Evolutionary conservation across 2,888 invertebrate genomes (phyloP).

Genomic region (Macaria notata): DNA sequence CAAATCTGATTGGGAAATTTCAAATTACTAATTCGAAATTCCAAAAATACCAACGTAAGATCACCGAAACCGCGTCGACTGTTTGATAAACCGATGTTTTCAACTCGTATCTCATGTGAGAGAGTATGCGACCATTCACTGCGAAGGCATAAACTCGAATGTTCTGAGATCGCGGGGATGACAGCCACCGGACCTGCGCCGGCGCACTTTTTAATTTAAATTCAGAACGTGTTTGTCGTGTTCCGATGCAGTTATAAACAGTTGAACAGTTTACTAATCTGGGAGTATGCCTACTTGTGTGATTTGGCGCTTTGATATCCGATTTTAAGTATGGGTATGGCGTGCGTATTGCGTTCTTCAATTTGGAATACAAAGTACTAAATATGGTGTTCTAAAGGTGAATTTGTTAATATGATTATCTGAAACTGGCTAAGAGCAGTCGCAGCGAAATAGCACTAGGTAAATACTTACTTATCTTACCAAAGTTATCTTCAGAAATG

Average conservation of each 20-base stretch:
- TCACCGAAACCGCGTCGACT: conserved; percentile 12
- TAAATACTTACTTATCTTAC: no score
- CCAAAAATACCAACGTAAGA: conserved; percentile 40
- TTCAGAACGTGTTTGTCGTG: conserved; percentile 52
- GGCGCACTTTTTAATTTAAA: conserved; percentile 60
- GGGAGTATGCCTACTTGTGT: no score
- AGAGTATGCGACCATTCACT: conserved; percentile 61
- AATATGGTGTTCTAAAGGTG: no score
- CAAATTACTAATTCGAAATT: conserved; percentile 33
- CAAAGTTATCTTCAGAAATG: no score
- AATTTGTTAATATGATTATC: no score
- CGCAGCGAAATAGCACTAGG: no score
- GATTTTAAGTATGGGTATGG: no score
- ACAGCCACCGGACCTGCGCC: conserved; percentile 38
- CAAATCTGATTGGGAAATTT: conserved; percentile 53
- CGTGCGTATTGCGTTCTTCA: no score
- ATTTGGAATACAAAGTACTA: no score
- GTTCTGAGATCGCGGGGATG: conserved; percentile 56
- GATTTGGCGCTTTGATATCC: no score
- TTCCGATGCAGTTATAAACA: conserved; percentile 36
- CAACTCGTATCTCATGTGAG: conserved; percentile 26
- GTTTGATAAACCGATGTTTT: neutral
- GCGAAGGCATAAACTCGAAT: conserved; percentile 63
- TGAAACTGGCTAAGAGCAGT: no score
- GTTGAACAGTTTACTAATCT: no score